phyloP scores from a whole-genome alignment of 2,888 invertebrate species.

The Aphrophora alni region DNA sequence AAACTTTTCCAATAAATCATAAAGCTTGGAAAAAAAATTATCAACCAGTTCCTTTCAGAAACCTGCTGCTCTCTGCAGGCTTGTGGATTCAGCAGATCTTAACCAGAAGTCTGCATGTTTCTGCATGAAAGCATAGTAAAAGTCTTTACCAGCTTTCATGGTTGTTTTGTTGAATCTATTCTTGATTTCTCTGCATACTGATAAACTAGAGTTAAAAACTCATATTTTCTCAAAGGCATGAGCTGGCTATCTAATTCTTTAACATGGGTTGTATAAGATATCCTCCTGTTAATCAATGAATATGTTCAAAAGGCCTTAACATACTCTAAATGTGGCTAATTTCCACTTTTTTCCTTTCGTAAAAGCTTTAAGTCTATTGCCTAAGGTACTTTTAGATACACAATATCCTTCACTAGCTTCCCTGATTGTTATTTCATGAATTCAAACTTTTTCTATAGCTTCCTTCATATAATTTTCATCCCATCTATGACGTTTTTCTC shows the following conservation, averaged over 20 bases:
- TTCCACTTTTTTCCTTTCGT: background rate
- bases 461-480: background rate
- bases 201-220: slow-evolving; percentile 38
- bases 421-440: background rate
- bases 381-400: background rate
- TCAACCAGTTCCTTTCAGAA: background rate
- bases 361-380: background rate
- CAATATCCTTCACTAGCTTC: background rate
- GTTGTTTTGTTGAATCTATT: background rate
- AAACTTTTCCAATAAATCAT: background rate
- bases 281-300: background rate
- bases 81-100: slow-evolving; percentile 6
- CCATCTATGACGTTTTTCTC: background rate
- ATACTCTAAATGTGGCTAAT: background rate
- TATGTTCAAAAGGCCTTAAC: background rate
- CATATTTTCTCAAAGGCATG: background rate
- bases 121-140: background rate
- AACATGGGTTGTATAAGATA: slow-evolving; percentile 6
- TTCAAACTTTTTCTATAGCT: background rate
- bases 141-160: background rate
- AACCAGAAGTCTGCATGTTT: background rate
- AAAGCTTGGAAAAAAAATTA: slow-evolving; percentile 22
- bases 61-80: slow-evolving; percentile 15
- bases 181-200: background rate
- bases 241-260: slow-evolving; percentile 7